Conservation (phyloP, 2,113 vertebrate species). For the Jaculus jaculus region DNA sequence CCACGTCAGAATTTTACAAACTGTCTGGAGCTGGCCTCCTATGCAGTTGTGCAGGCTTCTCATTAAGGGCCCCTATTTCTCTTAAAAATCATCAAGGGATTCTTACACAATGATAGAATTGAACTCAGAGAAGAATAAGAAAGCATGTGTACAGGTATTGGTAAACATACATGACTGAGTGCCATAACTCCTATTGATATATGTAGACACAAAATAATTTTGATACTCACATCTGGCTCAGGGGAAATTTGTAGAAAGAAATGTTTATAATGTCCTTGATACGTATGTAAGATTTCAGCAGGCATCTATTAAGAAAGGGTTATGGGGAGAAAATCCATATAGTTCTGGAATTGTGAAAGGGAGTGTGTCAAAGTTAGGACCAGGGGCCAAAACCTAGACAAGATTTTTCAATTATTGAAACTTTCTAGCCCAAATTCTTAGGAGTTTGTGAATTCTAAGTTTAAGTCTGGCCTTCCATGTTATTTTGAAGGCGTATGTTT, state of each 20-base stretch:
- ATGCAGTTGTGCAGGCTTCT: neutral
- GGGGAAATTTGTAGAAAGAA: slow-evolving; percentile 6
- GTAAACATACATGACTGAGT: neutral
- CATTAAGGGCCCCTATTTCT: neutral
- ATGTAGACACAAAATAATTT: neutral
- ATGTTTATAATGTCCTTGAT: slow-evolving; percentile 7
- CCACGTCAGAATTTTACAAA: neutral
- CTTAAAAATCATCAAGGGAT: neutral
- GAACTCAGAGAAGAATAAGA: neutral
- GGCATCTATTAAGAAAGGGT: neutral
- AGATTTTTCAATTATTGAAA: neutral
- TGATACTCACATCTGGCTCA: neutral
- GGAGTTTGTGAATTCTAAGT: slow-evolving; percentile 22
- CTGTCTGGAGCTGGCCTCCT: too few relatives aligned
- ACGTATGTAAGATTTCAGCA: neutral
- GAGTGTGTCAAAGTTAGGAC: neutral
- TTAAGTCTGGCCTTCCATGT: slow-evolving; percentile 6
- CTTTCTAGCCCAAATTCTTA: neutral
- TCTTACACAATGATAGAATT: neutral
- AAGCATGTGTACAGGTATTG: neutral
- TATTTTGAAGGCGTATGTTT: neutral
- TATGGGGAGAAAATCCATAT: neutral
- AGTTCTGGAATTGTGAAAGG: neutral
- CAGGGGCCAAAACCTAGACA: neutral
- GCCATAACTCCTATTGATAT: neutral